A percentile compares a stretch with the other conserved stretches of the same genome.
Conservation (phyloP, 2,888 invertebrate genomes). For the Agrochola circellaris region DNA sequence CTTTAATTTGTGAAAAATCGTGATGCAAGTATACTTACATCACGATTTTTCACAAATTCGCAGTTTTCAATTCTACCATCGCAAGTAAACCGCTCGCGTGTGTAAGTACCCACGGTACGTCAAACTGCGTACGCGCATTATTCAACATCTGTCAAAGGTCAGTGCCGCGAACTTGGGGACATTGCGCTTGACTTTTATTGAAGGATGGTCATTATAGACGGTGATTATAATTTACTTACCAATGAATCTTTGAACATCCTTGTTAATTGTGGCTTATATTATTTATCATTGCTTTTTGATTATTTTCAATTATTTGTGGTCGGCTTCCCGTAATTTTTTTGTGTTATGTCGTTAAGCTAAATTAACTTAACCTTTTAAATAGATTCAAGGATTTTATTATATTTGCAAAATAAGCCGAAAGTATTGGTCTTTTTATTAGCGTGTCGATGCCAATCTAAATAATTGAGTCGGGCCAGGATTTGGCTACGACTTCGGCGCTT, state of each 20-base stretch:
- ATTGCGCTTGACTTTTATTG: slow-evolving; percentile 65
- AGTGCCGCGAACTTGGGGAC: slow-evolving; percentile 66
- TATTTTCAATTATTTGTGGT: not conserved
- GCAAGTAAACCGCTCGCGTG: slow-evolving; percentile 34
- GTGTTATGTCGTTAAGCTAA: not conserved
- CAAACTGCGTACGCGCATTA: slow-evolving; percentile 57
- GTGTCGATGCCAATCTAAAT: no score
- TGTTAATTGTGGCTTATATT: not conserved
- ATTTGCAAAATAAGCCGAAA: not conserved
- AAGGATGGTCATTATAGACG: slow-evolving; percentile 39
- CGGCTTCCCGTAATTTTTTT: not conserved
- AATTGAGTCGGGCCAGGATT: not conserved
- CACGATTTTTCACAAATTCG: not conserved
- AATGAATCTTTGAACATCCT: not conserved
- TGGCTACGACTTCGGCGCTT: no score
- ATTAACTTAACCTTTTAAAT: not conserved
- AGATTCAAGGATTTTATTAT: not conserved
- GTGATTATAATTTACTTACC: slow-evolving; percentile 16
- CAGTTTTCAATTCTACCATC: slow-evolving; percentile 5
- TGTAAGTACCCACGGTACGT: slow-evolving; percentile 21
- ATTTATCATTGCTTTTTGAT: not conserved
- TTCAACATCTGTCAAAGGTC: slow-evolving; percentile 68
- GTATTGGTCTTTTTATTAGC: not conserved
- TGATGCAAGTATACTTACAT: no score
- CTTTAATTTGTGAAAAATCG: no score